Evolutionary conservation across 1,140 invertebrate species (phyloP).

Genomic region (Caenorhabditis elegans): WBcel235 BX284604.4:17250501-17251000

Average conservation of each 20-base stretch:
- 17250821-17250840: slow-evolving; percentile 50
- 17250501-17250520: too few relatives aligned
- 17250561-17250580: slow-evolving; percentile 61
- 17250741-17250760: slow-evolving; percentile 63
- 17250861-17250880: background rate
- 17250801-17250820: slow-evolving; percentile 56
- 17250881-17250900: slow-evolving; percentile 56
- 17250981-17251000: slow-evolving; percentile 56
- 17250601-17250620: slow-evolving; percentile 59
- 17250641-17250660: background rate
- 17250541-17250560: slow-evolving; percentile 62
- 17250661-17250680: slow-evolving; percentile 34
- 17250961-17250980: slow-evolving; percentile 51
- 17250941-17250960: slow-evolving; percentile 53
- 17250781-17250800: slow-evolving; percentile 60
- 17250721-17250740: slow-evolving; percentile 62
- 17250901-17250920: slow-evolving; percentile 56
- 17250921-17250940: slow-evolving; percentile 51
- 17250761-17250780: slow-evolving; percentile 63
- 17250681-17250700: slow-evolving; percentile 54
- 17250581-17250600: slow-evolving; percentile 62
- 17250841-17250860: background rate
- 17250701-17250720: slow-evolving; percentile 56
- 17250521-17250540: background rate
- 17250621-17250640: slow-evolving; percentile 55